Evolutionary conservation across 1,140 invertebrate genomes (phyloP).

Genomic region (Meloidogyne chitwoodi): DNA sequence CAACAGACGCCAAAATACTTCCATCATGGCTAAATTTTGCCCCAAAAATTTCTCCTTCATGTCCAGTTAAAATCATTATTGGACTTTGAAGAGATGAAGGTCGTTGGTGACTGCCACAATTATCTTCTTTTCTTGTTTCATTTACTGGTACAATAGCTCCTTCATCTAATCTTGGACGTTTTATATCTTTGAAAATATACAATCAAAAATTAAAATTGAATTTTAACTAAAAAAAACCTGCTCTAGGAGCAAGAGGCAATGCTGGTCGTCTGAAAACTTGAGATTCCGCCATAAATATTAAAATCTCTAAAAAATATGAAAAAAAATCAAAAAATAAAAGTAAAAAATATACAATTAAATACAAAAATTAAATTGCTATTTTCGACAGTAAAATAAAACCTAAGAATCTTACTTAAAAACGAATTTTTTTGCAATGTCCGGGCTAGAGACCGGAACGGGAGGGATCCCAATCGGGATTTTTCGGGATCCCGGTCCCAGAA

Average conservation of each 20-base stretch:
- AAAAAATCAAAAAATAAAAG: not conserved
- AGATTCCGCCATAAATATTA: not conserved
- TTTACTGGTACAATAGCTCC: not conserved
- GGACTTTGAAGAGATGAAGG: slow-evolving; percentile 68
- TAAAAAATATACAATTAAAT: no score
- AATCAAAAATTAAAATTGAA: not conserved
- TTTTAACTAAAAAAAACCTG: not conserved
- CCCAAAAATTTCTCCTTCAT: slow-evolving; percentile 90
- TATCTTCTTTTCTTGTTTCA: not conserved
- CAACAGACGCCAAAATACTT: slow-evolving; percentile 82
- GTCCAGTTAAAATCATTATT: slow-evolving; percentile 93
- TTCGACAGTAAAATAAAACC: no score
- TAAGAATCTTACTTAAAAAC: no score
- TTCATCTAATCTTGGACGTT: not conserved
- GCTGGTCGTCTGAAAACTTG: not conserved
- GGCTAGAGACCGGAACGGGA: no score
- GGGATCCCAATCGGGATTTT: no score
- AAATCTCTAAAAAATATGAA: not conserved
- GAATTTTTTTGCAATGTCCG: no score
- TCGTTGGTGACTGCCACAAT: not conserved
- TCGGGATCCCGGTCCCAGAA: no score
- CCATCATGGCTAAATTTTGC: slow-evolving; percentile 93
- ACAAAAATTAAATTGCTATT: no score
- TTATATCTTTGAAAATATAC: not conserved
- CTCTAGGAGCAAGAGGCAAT: not conserved